phyloP scores from a whole-genome alignment of 2,797 vertebrate genomes.

The Pipistrellus kuhlii region DNA sequence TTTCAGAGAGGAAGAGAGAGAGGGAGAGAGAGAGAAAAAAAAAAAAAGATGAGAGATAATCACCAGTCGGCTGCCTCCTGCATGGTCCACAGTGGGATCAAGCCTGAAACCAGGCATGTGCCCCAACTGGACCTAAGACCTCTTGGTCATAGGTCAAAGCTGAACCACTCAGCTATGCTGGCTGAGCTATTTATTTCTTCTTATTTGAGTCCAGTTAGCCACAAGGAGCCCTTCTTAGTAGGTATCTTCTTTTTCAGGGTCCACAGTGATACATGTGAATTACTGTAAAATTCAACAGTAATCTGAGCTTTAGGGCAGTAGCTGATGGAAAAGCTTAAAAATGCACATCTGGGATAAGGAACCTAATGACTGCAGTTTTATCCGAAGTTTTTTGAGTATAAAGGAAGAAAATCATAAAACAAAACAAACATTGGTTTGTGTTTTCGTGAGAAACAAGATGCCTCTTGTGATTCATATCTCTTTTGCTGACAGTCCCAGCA shows the following conservation, averaged over 20 bases:
- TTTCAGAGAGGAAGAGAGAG: no score
- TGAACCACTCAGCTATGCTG: no score
- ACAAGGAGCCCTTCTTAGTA: neutral
- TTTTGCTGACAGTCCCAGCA: neutral
- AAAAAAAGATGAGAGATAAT: no score
- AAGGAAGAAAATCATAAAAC: slow-evolving; percentile 19
- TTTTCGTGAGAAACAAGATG: slow-evolving; percentile 4
- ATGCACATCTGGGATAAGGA: neutral
- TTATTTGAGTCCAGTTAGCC: neutral
- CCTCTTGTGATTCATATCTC: neutral
- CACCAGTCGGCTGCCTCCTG: no score
- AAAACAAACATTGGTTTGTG: neutral
- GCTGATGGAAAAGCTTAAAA: neutral
- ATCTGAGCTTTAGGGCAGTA: neutral
- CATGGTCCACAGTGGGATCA: no score
- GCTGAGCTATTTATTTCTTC: no score
- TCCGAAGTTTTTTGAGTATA: neutral
- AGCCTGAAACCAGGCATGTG: no score
- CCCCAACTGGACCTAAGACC: no score
- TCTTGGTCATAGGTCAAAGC: no score
- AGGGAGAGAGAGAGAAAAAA: no score
- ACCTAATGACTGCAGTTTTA: neutral
- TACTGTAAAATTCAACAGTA: neutral
- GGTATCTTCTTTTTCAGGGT: neutral
- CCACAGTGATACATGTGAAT: neutral